phyloP scores from a whole-genome alignment of 2,113 vertebrate species.

The Genyomyrus donnyi region DNA sequence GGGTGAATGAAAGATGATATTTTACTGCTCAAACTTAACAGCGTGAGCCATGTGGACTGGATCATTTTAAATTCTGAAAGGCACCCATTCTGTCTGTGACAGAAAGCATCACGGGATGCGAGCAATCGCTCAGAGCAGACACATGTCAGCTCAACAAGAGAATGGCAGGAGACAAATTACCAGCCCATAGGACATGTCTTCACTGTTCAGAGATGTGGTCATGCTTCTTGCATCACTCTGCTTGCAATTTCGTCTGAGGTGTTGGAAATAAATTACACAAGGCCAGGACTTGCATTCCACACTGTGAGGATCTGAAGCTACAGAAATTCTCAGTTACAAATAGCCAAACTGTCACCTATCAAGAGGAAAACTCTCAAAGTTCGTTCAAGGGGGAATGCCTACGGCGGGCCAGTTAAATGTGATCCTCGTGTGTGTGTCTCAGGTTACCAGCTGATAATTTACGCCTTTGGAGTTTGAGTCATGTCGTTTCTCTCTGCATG shows the following conservation, averaged over 20 bases:
- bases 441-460: neutral
- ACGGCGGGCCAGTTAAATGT: neutral
- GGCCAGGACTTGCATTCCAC: neutral
- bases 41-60: neutral
- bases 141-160: neutral
- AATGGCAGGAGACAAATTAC: neutral
- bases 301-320: neutral
- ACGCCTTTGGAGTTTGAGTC: neutral
- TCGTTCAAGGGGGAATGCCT: neutral
- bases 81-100: neutral
- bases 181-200: neutral
- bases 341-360: neutral
- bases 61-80: neutral
- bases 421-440: neutral
- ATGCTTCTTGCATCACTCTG: neutral
- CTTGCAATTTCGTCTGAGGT: neutral
- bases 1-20: neutral
- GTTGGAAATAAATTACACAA: neutral
- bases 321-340: neutral
- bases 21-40: neutral
- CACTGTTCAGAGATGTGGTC: neutral
- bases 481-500: neutral
- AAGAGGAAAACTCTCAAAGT: neutral
- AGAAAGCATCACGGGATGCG: neutral
- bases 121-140: neutral